phyloP scores from a whole-genome alignment of 2,797 vertebrate genomes.

The Nyctibius grandis region DNA sequence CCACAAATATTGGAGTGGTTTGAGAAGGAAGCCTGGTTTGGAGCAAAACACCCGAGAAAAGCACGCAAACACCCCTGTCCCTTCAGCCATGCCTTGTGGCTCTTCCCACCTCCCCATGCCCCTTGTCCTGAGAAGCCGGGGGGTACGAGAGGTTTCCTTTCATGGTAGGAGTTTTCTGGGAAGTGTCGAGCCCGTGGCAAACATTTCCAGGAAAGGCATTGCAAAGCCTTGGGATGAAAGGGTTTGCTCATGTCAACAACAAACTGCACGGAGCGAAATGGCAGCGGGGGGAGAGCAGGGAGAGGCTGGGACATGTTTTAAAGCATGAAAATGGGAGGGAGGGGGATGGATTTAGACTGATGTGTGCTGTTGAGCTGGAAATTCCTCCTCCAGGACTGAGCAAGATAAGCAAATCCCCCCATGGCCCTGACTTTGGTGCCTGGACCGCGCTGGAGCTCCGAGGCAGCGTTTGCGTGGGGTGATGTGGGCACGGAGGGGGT shows the following conservation, averaged over 20 bases:
- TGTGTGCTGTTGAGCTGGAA: background rate
- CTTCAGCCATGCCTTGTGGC: rapidly evolving
- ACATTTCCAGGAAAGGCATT: constrained; percentile 29
- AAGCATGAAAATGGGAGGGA: background rate
- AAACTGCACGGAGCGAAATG: background rate
- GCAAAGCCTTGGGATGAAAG: background rate
- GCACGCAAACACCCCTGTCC: background rate
- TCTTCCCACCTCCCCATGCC: background rate
- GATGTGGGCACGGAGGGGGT: background rate
- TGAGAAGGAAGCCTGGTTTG: background rate
- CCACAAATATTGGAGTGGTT: background rate
- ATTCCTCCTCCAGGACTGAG: background rate
- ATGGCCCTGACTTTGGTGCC: background rate
- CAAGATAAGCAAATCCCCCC: background rate
- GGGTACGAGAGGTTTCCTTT: background rate
- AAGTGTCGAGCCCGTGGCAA: background rate
- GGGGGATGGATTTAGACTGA: background rate
- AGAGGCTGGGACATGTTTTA: background rate
- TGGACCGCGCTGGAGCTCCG: background rate
- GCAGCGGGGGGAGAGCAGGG: background rate
- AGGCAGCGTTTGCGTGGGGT: background rate
- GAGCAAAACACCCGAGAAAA: background rate
- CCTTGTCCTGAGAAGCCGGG: background rate
- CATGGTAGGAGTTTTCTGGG: background rate
- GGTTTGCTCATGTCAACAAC: background rate